phyloP scores from a whole-genome alignment of 2,888 invertebrate species.

The Xylota segnis region DNA sequence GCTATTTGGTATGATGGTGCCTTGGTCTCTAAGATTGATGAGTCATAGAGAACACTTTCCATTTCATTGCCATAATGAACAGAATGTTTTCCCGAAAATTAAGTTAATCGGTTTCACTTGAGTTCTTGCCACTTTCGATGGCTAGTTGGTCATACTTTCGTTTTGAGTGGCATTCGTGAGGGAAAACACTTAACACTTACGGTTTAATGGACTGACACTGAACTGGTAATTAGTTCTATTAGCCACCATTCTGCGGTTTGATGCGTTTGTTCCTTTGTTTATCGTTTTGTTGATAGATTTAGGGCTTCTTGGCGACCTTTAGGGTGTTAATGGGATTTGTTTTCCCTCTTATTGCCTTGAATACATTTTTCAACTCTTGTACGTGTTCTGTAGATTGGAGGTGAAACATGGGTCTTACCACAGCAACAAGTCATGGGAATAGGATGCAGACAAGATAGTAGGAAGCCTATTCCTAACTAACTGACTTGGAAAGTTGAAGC shows the following conservation, averaged over 20 bases:
- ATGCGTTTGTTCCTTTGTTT: slow-evolving; percentile 36
- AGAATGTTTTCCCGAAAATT: slow-evolving; percentile 7
- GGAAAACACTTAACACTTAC: slow-evolving; percentile 51
- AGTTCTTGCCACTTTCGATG: slow-evolving; percentile 31
- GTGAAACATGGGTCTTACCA: too few relatives aligned
- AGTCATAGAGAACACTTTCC: slow-evolving; percentile 8
- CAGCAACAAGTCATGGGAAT: too few relatives aligned
- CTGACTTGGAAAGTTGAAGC: too few relatives aligned
- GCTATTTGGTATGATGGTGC: background rate
- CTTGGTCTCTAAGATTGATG: background rate
- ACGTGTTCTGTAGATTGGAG: background rate
- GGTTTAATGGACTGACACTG: slow-evolving; percentile 47
- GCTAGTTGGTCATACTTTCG: slow-evolving; percentile 11
- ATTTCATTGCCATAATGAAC: slow-evolving; percentile 11
- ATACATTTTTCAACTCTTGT: background rate
- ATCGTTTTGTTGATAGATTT: slow-evolving; percentile 10
- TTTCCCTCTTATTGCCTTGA: too few relatives aligned
- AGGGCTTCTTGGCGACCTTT: slow-evolving; percentile 38
- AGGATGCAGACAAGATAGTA: too few relatives aligned
- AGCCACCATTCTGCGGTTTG: slow-evolving; percentile 23
- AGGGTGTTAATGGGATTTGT: background rate
- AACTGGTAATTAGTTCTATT: slow-evolving; percentile 49
- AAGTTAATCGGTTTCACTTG: slow-evolving; percentile 4
- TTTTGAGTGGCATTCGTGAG: slow-evolving; percentile 47
- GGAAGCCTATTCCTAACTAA: too few relatives aligned